These are phyloP conservation scores for Microcebus lehilahytsara DNA, from an alignment of 2,113 vertebrate species.

Conservation along the genomic window DNA sequence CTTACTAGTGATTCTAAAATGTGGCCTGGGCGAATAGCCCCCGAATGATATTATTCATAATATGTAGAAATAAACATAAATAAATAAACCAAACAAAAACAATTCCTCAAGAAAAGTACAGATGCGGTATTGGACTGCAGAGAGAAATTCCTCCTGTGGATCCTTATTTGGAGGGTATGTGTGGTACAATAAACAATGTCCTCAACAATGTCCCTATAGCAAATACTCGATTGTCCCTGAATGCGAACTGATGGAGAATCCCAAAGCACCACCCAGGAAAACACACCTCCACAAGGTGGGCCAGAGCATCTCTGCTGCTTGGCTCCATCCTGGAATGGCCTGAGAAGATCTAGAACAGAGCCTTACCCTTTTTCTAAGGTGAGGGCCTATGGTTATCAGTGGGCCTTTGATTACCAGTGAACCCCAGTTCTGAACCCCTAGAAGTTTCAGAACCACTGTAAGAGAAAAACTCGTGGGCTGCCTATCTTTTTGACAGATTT, in stretches of 20 bases:
- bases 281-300: no score
- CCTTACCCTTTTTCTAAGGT: not conserved
- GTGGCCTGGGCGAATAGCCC: not conserved
- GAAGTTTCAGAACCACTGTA: not conserved
- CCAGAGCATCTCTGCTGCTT: not conserved
- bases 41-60: not conserved
- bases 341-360: not conserved
- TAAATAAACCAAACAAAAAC: not conserved
- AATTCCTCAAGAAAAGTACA: not conserved
- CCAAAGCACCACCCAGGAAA: not conserved
- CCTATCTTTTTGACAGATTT: not conserved
- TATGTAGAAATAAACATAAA: not conserved
- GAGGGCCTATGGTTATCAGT: not conserved
- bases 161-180: not conserved
- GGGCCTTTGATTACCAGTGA: not conserved
- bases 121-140: not conserved
- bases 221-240: not conserved
- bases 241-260: not conserved
- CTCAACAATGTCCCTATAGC: not conserved
- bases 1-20: not conserved
- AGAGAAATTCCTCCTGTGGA: not conserved
- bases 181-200: not conserved
- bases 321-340: not conserved
- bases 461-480: not conserved
- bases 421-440: not conserved